Base-by-base conservation (phyloP, 1,140 invertebrate genomes). In the Halesus radiatus region DNA sequence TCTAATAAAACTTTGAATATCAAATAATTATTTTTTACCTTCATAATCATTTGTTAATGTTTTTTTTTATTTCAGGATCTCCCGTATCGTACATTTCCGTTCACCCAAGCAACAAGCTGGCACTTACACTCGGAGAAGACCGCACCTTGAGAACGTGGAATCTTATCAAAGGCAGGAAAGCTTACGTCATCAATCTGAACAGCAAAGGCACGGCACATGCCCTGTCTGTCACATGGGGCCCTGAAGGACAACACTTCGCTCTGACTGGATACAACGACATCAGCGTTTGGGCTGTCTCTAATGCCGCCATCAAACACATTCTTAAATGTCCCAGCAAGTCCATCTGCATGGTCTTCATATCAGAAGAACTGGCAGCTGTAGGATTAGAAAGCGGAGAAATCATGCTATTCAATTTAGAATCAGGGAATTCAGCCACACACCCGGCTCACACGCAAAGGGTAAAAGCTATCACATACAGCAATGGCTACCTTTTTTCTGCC, bases 111-210 rank as follows among this genome's bases (percentile, higher is more conserved):
- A 96, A 96, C 5, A 98, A 97, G 89, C 84, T 99, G 76, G 95
- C 96, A 2, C 86, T 99, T 6, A 96, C 96, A 18, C 91, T 98
- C 18, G 96, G 96, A 18, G 92, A 92, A 76, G 97, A 98, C 88
- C 93, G 92, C 78, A 94, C 94, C 3, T 88, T 99, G 20, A 90
- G 94, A 84, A 98, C 97, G 1, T 99, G 98, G 98, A 98, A 99
- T 90, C 89, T 99, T 78, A 90, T 99, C 0, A 98, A 97, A 89
- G 97, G 97, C 0, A 91, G 96, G 83, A 92, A 92, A 85, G 96
- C 97, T 3, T 99, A 96, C 87, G 94, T 95, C 1, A 97, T 94
- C 3, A 98, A 98, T 87, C 87, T 98, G 23, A 89, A 91, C 20
- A 93, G 90, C 62, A 93, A 93, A 85, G 92, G 88, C 87, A 91